Base-by-base conservation (phyloP, 2,888 invertebrate genomes). In the Formica aserva region DNA sequence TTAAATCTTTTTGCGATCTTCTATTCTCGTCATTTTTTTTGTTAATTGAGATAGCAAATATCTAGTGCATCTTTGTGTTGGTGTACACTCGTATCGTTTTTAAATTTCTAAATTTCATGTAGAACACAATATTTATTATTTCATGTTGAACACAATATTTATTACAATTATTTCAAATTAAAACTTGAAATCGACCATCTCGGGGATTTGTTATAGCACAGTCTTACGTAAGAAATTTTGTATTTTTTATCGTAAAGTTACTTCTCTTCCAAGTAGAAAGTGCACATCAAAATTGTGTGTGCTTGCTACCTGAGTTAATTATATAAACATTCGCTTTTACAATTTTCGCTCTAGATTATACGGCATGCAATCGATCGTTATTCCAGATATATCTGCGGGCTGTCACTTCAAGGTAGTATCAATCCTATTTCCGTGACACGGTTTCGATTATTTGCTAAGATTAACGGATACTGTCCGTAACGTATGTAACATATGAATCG, bases 381-480 rank as follows among this genome's bases (percentile, higher is more conserved):
- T 38, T 48, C 48, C 29, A 38, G 45, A 18, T 48, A 67, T 18
- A n/a, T 67, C 48, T 48, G 45, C 5, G 9, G 9, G 67, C 29
- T 48, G 48, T 67, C 45, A 67, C 29, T 66, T 66, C 26, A 48
- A 67, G 29, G 45, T 66, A 66, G 9, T 15, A 38, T 15, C 15
- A 66, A 22, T 45, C 22, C 35, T 38, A 38, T 48, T 67, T 29
- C 8, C 45, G 26, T 26, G 66, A 66, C 26, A 29, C 29, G 26
- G 13, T 67, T 45, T 18, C 48, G 48, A 29, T 45, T 67, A 8
- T 67, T 38, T 8, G 45, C 29, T 11, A 48, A 48, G 45, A 48
- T 67, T 38, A 48, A 48, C 45, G 45, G 29, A 67, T 48, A 67
- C 9, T 67, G 45, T 67, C 41, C 48, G 18, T 18, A 45, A 48